phyloP scores from a whole-genome alignment of 2,797 vertebrate species.

The Enteromius viviparus region DNA sequence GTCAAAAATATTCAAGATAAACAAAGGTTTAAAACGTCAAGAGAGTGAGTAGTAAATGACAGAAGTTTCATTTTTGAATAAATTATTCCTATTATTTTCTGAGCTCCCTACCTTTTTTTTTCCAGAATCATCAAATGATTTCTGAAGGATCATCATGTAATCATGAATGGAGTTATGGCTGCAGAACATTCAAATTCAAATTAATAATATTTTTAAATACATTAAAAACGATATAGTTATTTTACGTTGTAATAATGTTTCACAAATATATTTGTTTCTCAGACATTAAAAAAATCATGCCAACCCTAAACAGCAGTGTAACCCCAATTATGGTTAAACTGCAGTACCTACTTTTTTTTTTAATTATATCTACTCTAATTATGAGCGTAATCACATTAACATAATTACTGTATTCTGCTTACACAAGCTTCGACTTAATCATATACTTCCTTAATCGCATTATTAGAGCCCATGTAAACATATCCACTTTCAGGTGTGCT shows the following conservation, averaged over 20 bases:
- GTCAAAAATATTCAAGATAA: not conserved
- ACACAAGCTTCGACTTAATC: not conserved
- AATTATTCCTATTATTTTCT: not conserved
- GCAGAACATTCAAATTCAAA: not conserved
- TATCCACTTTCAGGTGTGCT: conserved; percentile 7
- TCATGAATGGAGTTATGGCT: not conserved
- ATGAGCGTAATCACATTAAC: not conserved
- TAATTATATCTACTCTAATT: conserved; percentile 17
- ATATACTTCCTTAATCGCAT: not conserved
- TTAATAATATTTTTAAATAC: not conserved
- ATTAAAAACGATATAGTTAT: not conserved
- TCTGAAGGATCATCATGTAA: not conserved
- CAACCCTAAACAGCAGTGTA: not conserved
- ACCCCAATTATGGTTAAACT: not conserved
- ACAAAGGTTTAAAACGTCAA: not conserved
- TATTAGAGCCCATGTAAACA: not conserved
- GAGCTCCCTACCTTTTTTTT: not conserved
- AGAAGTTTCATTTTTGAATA: not conserved
- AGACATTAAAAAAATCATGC: not conserved
- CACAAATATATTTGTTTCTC: not conserved
- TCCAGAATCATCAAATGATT: not conserved
- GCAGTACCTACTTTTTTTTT: not conserved
- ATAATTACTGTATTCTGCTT: conserved; percentile 24
- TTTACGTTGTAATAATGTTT: not conserved
- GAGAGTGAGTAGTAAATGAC: not conserved